Evolutionary conservation across 2,797 vertebrate species (phyloP).

Genomic region (Morelia viridis): DNA sequence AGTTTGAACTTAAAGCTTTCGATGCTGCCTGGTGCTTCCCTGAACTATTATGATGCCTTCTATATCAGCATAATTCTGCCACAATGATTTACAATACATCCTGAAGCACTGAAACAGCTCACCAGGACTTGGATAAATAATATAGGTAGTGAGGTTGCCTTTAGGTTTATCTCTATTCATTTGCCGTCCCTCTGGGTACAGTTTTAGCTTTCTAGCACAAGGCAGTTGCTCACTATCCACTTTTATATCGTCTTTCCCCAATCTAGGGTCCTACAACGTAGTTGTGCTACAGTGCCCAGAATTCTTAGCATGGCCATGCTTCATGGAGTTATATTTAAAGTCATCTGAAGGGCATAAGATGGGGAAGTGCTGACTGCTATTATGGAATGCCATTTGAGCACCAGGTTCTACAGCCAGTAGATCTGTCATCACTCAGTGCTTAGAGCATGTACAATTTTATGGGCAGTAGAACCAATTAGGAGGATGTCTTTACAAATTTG

Average conservation of each 20-base stretch:
- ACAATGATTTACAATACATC: neutral
- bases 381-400: neutral
- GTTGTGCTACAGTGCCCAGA: neutral
- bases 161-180: neutral
- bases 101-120: neutral
- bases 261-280: neutral
- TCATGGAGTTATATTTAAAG: neutral
- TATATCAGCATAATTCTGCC: neutral
- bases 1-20: neutral
- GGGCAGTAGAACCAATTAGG: constrained; percentile 50
- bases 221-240: neutral
- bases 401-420: constrained; percentile 20
- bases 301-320: neutral
- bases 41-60: neutral
- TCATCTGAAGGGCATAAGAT: neutral
- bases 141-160: neutral
- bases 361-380: neutral
- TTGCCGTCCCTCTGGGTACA: neutral
- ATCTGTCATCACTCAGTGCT: constrained; percentile 26
- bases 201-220: neutral
- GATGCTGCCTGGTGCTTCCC: neutral
- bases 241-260: neutral
- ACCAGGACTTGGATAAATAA: neutral
- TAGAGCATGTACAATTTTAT: constrained; percentile 35
- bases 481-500: constrained; percentile 10